These are phyloP conservation scores for Poeciliopsis prolifica DNA, from an alignment of 2,113 vertebrate genomes.

Conservation along the genomic window DNA sequence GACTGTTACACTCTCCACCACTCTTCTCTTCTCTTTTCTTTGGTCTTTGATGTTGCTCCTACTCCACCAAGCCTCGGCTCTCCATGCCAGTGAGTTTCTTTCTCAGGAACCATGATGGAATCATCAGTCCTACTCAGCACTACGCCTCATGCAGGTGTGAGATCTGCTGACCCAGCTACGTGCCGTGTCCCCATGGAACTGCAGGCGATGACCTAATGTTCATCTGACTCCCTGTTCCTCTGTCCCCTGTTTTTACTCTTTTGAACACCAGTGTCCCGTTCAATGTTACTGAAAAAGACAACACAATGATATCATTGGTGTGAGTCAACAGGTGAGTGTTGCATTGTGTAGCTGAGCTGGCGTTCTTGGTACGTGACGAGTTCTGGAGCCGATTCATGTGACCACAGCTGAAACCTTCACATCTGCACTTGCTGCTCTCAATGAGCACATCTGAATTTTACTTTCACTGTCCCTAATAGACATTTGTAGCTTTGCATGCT, in stretches of 20 bases:
- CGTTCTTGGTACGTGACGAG: slow-evolving; percentile 35
- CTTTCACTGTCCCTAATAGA: slow-evolving; percentile 16
- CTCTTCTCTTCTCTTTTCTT: slow-evolving; percentile 10
- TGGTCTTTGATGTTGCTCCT: slow-evolving; percentile 59
- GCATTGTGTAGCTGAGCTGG: slow-evolving; percentile 60
- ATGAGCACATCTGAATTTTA: slow-evolving; percentile 32
- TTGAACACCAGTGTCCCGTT: slow-evolving; percentile 23
- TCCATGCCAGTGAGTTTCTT: slow-evolving; percentile 40
- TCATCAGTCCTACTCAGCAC: slow-evolving; percentile 64
- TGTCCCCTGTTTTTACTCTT: neutral
- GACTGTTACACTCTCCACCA: slow-evolving; percentile 46
- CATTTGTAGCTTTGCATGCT: neutral
- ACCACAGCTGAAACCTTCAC: slow-evolving; percentile 44
- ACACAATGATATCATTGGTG: slow-evolving; percentile 67
- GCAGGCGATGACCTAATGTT: slow-evolving; percentile 67
- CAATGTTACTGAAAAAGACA: slow-evolving; percentile 60
- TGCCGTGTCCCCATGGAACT: slow-evolving; percentile 42
- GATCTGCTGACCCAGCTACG: slow-evolving; percentile 68
- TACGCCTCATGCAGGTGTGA: slow-evolving; percentile 66
- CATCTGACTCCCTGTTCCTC: slow-evolving; percentile 58
- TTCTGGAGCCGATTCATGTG: slow-evolving; percentile 47
- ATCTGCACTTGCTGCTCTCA: slow-evolving; percentile 35
- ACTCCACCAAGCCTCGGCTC: slow-evolving; percentile 25
- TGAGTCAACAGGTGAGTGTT: slow-evolving; percentile 74
- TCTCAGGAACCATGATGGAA: slow-evolving; percentile 52